Evolutionary conservation across 2,797 vertebrate species (phyloP).

Genomic region (Propithecus deckenii): DNA sequence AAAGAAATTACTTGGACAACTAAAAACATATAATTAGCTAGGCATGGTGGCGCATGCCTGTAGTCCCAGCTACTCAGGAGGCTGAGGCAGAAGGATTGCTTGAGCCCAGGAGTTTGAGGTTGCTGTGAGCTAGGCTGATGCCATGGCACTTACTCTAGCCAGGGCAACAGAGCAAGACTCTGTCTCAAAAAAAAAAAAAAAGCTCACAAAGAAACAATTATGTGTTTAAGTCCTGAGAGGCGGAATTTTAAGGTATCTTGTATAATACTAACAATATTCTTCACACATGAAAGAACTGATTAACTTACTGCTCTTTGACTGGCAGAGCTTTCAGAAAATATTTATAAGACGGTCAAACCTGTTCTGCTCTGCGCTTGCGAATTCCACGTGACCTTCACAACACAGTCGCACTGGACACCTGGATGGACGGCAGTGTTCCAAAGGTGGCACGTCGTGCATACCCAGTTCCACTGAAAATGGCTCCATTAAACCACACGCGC

Average conservation of each 20-base stretch:
- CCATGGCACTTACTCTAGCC: too few relatives aligned
- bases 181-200: too few relatives aligned
- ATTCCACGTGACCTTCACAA: rapidly evolving
- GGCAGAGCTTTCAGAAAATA: neutral
- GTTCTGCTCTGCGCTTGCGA: rapidly evolving
- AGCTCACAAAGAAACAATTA: neutral
- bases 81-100: too few relatives aligned
- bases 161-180: too few relatives aligned
- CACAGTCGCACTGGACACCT: too few relatives aligned
- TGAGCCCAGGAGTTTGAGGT: too few relatives aligned
- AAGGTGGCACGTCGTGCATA: rapidly evolving
- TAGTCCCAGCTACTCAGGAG: too few relatives aligned
- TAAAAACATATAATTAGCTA: too few relatives aligned
- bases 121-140: too few relatives aligned
- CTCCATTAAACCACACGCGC: rapidly evolving
- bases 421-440: rapidly evolving
- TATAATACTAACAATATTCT: neutral
- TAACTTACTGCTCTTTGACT: neutral
- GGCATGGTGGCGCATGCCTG: too few relatives aligned
- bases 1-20: too few relatives aligned
- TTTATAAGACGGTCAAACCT: too few relatives aligned
- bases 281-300: neutral
- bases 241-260: neutral
- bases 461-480: neutral
- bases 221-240: neutral